phyloP scores from a whole-genome alignment of 1,140 invertebrate species.

The Brachionus manjavacas region DNA sequence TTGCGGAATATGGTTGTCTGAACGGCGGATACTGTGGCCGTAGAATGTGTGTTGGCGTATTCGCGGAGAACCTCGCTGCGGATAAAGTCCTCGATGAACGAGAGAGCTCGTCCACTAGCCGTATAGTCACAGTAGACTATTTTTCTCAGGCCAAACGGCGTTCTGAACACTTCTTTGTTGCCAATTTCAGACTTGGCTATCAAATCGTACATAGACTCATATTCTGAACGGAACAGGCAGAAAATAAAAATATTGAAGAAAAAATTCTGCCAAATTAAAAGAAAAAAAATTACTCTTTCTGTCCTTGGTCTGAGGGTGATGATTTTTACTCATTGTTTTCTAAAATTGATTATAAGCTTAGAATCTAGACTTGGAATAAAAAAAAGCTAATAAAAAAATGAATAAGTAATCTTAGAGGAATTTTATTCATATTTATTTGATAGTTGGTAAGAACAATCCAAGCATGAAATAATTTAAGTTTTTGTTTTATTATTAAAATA shows the following conservation, averaged over 20 bases:
- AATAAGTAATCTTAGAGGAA: slow-evolving; percentile 30
- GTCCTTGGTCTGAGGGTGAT: background rate
- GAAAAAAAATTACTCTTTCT: background rate
- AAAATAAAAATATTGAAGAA: background rate
- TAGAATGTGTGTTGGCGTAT: slow-evolving; percentile 79
- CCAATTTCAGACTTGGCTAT: slow-evolving; percentile 27
- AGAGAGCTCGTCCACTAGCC: slow-evolving; percentile 62
- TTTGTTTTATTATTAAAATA: slow-evolving; percentile 38
- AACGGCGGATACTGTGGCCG: slow-evolving; percentile 74
- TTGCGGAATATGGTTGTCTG: slow-evolving; percentile 81
- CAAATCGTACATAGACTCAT: slow-evolving; percentile 22
- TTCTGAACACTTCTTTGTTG: background rate
- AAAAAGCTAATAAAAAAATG: background rate
- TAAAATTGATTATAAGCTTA: background rate
- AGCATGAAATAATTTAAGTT: slow-evolving; percentile 21
- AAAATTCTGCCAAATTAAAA: too few relatives aligned
- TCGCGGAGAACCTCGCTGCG: slow-evolving; percentile 72
- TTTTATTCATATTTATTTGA: slow-evolving; percentile 34
- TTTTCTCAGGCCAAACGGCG: slow-evolving; percentile 26
- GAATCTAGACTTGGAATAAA: background rate
- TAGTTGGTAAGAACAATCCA: background rate
- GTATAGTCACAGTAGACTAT: slow-evolving; percentile 51
- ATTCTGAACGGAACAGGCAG: background rate
- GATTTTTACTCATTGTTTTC: background rate
- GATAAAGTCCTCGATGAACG: slow-evolving; percentile 83